phyloP scores from a whole-genome alignment of 2,797 vertebrate species.

The Percopsis omiscomaycus region DNA sequence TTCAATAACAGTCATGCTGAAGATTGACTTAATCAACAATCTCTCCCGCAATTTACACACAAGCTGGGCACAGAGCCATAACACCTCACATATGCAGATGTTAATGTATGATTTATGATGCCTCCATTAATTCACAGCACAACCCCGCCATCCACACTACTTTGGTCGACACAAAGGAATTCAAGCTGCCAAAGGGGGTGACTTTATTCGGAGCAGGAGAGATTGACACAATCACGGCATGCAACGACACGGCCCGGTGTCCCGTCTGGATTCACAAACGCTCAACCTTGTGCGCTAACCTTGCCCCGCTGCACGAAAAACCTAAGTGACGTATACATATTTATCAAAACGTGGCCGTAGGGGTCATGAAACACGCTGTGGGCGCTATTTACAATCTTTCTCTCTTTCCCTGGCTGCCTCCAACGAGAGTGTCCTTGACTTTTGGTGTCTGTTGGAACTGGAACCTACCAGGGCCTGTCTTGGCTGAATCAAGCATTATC shows the following conservation, averaged over 20 bases:
- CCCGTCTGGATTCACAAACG: conserved; percentile 48
- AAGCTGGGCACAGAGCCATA: conserved; percentile 9
- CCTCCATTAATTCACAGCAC: conserved; percentile 16
- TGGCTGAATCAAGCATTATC: conserved; percentile 52
- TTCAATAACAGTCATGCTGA: conserved; percentile 2
- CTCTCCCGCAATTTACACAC: background rate
- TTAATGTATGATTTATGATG: conserved; percentile 13
- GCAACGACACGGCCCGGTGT: conserved; percentile 36
- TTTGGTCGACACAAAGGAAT: conserved; percentile 27
- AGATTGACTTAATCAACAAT: conserved; percentile 10
- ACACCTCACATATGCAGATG: conserved; percentile 1
- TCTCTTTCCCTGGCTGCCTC: conserved; percentile 25
- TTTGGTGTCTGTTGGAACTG: conserved; percentile 53
- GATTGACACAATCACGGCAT: conserved; percentile 11
- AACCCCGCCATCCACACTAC: conserved; percentile 8
- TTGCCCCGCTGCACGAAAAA: conserved; percentile 38
- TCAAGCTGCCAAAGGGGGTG: conserved; percentile 28
- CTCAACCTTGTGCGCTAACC: conserved; percentile 55
- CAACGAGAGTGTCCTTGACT: conserved; percentile 54
- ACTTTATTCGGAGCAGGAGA: conserved; percentile 15
- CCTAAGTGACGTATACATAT: conserved; percentile 59
- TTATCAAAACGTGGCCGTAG: conserved; percentile 52
- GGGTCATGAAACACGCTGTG: conserved; percentile 36
- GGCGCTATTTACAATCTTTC: conserved; percentile 8
- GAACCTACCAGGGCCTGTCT: conserved; percentile 45